These are phyloP conservation scores for Maylandia zebra DNA, from an alignment of 2,113 vertebrate genomes.

Conservation along the genomic window DNA sequence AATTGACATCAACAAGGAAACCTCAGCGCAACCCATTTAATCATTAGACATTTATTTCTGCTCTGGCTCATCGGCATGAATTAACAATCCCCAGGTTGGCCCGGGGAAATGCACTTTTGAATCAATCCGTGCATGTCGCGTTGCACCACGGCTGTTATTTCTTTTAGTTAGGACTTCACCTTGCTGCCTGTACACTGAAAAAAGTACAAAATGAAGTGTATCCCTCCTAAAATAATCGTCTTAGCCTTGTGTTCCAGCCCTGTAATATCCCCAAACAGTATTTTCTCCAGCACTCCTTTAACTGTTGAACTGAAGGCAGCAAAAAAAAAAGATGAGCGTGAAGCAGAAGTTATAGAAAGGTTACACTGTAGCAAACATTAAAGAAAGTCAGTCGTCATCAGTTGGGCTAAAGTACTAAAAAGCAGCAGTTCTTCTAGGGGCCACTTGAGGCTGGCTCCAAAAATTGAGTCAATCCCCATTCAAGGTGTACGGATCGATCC, in stretches of 20 bases:
- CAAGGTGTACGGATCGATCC: neutral
- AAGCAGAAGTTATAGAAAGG: neutral
- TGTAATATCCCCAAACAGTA: neutral
- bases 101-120: neutral
- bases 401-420: neutral
- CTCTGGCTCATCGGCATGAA: neutral
- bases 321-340: neutral
- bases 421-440: neutral
- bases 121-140: neutral
- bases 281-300: neutral
- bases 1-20: slow-evolving; percentile 61
- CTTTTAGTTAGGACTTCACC: neutral
- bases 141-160: neutral
- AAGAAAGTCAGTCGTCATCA: neutral
- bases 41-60: slow-evolving; percentile 13
- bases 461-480: neutral
- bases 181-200: neutral
- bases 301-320: neutral
- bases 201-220: neutral
- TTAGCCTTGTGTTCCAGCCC: neutral
- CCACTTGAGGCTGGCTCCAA: neutral
- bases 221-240: neutral
- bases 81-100: neutral
- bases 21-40: slow-evolving; percentile 28
- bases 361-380: neutral